Evolutionary conservation across 2,888 invertebrate genomes (phyloP).

Genomic region (Drosophila percnosoma): DNA sequence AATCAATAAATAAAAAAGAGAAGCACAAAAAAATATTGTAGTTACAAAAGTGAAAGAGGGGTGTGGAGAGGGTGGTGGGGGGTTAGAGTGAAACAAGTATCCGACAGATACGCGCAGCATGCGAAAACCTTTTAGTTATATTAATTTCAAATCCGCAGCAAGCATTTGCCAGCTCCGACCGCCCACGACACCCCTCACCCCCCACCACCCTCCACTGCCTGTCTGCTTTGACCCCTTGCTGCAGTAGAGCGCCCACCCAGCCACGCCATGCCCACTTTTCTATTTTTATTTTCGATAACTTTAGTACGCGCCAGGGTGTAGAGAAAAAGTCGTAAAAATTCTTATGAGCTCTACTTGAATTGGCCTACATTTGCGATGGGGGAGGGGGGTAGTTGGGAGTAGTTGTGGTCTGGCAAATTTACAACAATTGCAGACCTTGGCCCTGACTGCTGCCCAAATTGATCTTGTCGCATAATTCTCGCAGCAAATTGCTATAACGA

Average conservation of each 20-base stretch:
- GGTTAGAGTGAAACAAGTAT: slow-evolving; percentile 43
- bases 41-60: not conserved
- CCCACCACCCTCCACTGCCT: not conserved
- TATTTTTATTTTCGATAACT: slow-evolving; percentile 45
- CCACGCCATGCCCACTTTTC: slow-evolving; percentile 26
- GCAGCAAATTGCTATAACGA: slow-evolving; percentile 68
- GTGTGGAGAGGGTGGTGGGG: not conserved
- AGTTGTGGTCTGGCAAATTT: slow-evolving; percentile 1
- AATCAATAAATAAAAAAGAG: slow-evolving; percentile 67
- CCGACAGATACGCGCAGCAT: slow-evolving; percentile 66
- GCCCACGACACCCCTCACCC: not conserved
- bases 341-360: slow-evolving; percentile 54
- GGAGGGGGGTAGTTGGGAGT: not conserved
- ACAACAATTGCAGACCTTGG: slow-evolving; percentile 50
- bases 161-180: slow-evolving; percentile 22
- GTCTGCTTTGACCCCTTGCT: not conserved
- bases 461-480: slow-evolving; percentile 75
- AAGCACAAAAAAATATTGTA: slow-evolving; percentile 5
- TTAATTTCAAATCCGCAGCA: slow-evolving; percentile 75
- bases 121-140: slow-evolving; percentile 78
- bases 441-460: slow-evolving; percentile 52
- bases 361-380: slow-evolving; percentile 12
- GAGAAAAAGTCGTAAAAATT: slow-evolving; percentile 58
- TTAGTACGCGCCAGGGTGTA: slow-evolving; percentile 60
- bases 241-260: not conserved